phyloP scores from a whole-genome alignment of 2,113 vertebrate genomes.

The Myotis brandtii region DNA sequence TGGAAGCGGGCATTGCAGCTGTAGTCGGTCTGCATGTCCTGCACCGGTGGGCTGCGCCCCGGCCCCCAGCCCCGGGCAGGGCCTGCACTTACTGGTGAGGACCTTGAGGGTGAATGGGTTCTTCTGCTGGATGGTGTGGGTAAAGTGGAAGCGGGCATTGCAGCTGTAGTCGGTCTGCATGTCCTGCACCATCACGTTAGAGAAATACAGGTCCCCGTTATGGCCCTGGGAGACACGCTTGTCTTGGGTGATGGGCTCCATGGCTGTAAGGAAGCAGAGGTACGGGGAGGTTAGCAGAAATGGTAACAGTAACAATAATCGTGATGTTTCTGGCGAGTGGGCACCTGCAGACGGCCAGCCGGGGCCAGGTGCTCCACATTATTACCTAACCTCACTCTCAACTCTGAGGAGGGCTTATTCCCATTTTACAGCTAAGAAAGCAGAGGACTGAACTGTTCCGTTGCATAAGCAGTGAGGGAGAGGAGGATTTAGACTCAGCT shows the following conservation, averaged over 20 bases:
- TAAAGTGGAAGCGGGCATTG: constrained; percentile 97
- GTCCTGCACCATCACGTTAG: constrained; percentile 94
- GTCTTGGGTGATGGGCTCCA: constrained; percentile 94
- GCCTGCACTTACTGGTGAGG: constrained; percentile 92
- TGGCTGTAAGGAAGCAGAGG: constrained; percentile 84
- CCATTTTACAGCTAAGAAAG: not conserved
- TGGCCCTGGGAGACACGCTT: constrained; percentile 96
- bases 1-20: constrained; percentile 97
- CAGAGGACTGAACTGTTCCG: not conserved
- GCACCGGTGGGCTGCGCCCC: too few species aligned
- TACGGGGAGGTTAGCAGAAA: not conserved
- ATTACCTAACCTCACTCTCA: not conserved
- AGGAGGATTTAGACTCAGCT: not conserved
- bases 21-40: constrained; percentile 94
- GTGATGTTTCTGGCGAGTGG: rapidly evolving
- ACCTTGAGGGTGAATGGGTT: constrained; percentile 96
- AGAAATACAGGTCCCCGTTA: constrained; percentile 98
- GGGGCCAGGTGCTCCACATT: not conserved
- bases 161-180: constrained; percentile 96
- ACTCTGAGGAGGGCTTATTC: not conserved
- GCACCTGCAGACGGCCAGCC: not conserved
- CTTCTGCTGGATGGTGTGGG: constrained; percentile 99
- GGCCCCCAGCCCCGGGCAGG: not conserved
- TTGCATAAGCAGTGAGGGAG: not conserved
- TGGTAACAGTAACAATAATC: rapidly evolving